phyloP scores from a whole-genome alignment of 2,888 invertebrate species.

The Bombylius discolor region DNA sequence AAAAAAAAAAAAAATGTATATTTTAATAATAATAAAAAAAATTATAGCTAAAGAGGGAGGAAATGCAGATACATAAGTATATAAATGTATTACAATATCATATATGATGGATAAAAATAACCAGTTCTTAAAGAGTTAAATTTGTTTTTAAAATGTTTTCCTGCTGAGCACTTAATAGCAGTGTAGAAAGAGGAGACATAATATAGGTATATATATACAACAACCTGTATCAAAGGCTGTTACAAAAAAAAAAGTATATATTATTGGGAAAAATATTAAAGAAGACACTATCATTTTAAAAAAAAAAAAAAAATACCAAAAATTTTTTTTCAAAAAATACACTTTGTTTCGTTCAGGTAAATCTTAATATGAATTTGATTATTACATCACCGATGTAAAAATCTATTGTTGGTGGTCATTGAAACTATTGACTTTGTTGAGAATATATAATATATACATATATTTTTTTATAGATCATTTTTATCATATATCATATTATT shows the following conservation, averaged over 20 bases:
- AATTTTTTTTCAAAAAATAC: neutral
- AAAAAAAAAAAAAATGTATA: too few relatives aligned
- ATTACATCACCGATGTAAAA: constrained; percentile 8
- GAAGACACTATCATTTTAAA: neutral
- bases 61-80: too few relatives aligned
- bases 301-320: too few relatives aligned
- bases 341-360: neutral
- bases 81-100: too few relatives aligned
- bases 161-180: constrained; percentile 14
- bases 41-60: too few relatives aligned
- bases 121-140: constrained; percentile 7
- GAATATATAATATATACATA: too few relatives aligned
- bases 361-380: constrained; percentile 6
- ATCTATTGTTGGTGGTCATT: constrained; percentile 13
- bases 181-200: constrained; percentile 13
- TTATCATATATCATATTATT: neutral
- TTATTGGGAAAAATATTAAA: neutral
- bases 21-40: too few relatives aligned
- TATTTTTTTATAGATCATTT: too few relatives aligned
- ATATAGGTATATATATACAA: neutral
- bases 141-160: constrained; percentile 15
- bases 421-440: neutral
- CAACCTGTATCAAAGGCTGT: constrained; percentile 3
- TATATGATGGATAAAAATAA: neutral
- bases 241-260: neutral